A percentile compares a stretch with the other conserved stretches of the same genome.
phyloP scores from a whole-genome alignment of 1,140 invertebrate species.

The Listronotus oregonensis region DNA sequence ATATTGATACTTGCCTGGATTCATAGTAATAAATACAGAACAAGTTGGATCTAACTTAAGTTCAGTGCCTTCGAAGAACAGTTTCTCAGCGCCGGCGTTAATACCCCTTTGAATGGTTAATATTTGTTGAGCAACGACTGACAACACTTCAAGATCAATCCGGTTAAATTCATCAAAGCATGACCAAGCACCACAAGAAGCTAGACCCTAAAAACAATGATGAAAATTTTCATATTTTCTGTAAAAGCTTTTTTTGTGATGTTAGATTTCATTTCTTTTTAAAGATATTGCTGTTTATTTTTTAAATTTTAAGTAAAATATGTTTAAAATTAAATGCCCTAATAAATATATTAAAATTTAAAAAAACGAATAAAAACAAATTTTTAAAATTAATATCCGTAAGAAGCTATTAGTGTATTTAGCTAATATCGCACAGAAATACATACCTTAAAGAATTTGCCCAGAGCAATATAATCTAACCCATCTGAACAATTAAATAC shows the following conservation, averaged over 20 bases:
- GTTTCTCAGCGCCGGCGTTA: constrained; percentile 70
- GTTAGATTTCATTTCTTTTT: no score
- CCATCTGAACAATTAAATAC: constrained; percentile 96
- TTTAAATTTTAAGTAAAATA: no score
- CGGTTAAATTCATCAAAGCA: constrained; percentile 97
- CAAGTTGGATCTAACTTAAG: constrained; percentile 87
- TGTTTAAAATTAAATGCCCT: no score
- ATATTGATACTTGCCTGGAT: constrained; percentile 65
- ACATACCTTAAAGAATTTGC: constrained; percentile 90
- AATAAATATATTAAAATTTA: no score
- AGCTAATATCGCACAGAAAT: not conserved
- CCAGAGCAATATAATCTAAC: constrained; percentile 88
- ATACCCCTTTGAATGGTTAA: constrained; percentile 79
- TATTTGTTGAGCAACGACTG: constrained; percentile 92
- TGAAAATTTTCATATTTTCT: no score
- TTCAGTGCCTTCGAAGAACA: constrained; percentile 90
- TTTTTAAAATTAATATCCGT: no score
- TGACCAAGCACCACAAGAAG: constrained; percentile 94
- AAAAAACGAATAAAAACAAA: no score
- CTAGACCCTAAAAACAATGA: constrained; percentile 67
- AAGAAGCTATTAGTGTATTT: no score
- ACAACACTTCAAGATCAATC: constrained; percentile 85
- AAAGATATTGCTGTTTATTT: no score
- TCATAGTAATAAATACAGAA: constrained; percentile 96
- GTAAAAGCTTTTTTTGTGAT: no score